Base-by-base conservation (phyloP, 2,888 invertebrate genomes). In the Diaphora mendica region DNA sequence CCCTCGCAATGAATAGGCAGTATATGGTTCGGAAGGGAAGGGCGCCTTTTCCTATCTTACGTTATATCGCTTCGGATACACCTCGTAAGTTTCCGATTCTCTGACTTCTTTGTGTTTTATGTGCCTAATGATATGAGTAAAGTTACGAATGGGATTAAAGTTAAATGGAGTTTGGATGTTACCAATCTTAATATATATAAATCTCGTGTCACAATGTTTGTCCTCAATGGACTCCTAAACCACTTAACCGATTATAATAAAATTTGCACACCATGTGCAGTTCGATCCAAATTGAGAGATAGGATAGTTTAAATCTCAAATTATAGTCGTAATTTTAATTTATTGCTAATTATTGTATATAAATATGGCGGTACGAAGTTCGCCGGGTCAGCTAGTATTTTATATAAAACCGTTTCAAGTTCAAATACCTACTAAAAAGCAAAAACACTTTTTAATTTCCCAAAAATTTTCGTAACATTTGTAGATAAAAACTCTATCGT, bases 11-110 rank as follows among this genome's bases (percentile, higher is more conserved):
- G 91, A 92, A 93, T 92, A 88, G 89, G 88, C 85, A 81, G 91
- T 93, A 93, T 93, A 94, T 92, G 93, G 89, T 82, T 88, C 88
- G 91, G 91, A 93, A 92, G 87, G 87, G 91, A 89, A 88, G 89
- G 91, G 87, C 83, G 83, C 85, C 76, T 79, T 79, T 76, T 87
- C 89, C 89, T 93, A 93, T 93, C 93, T 91, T 80, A 82, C 86
- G 82, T 86, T 88, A 89, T 88, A 92, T 91, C 90, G 88, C 84
- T 87, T 89, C 84, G 85, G 86, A 84, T 89, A 90, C 90, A 92
- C 90, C 91, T 90, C 91, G 90, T 90, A 91, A 91, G 89, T 91
- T 93, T 87, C 87, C 89, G 89, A 90, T 90, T 90, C 89, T 89
- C 85, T 86, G 88, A 91, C 86, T 91, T 91, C 88, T 89, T 90